Percentiles rank a stretch among this genome's conserved stretches.
These are phyloP conservation scores for Hyposoter dolosus DNA, from an alignment of 2,888 invertebrate species.

Conservation along the genomic window DNA sequence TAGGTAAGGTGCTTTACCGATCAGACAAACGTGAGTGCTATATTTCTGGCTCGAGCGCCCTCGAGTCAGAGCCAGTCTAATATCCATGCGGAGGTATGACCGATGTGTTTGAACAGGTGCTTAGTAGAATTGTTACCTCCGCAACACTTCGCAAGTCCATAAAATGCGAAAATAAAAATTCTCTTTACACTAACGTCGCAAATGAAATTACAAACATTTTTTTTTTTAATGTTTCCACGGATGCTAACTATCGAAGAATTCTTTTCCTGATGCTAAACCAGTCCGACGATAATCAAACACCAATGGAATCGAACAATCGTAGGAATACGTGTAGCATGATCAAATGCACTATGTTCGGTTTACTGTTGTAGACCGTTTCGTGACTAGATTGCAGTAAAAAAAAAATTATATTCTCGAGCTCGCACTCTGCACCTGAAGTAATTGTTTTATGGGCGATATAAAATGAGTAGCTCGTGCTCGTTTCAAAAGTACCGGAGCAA, in stretches of 20 bases:
- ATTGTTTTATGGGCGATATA: conserved; percentile 50
- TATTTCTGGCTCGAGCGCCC: conserved; percentile 41
- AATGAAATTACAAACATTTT: not conserved
- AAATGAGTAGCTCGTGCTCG: conserved; percentile 51
- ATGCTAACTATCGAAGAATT: conserved; percentile 12
- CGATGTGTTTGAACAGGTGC: conserved; percentile 64
- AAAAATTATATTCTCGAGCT: conserved; percentile 9
- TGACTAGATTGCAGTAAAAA: conserved; percentile 48
- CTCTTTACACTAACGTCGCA: not conserved
- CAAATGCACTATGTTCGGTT: conserved; percentile 16
- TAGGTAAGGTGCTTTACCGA: conserved; percentile 56
- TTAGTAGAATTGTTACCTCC: conserved; percentile 46
- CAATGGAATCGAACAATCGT: conserved; percentile 25
- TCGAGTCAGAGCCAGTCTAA: conserved; percentile 31
- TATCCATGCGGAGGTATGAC: conserved; percentile 21
- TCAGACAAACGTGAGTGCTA: conserved; percentile 38
- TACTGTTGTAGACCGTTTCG: conserved; percentile 52
- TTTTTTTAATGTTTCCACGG: not conserved
- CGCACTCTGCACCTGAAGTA: conserved; percentile 35
- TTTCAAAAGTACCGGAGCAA: conserved; percentile 21
- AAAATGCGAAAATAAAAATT: not conserved
- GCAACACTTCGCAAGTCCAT: conserved; percentile 14
- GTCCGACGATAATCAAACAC: conserved; percentile 23
- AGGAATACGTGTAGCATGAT: conserved; percentile 35
- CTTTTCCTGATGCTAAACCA: conserved; percentile 5